Evolutionary conservation across 2,113 vertebrate species (phyloP).

Genomic region (Herpetotheres cachinnans): DNA sequence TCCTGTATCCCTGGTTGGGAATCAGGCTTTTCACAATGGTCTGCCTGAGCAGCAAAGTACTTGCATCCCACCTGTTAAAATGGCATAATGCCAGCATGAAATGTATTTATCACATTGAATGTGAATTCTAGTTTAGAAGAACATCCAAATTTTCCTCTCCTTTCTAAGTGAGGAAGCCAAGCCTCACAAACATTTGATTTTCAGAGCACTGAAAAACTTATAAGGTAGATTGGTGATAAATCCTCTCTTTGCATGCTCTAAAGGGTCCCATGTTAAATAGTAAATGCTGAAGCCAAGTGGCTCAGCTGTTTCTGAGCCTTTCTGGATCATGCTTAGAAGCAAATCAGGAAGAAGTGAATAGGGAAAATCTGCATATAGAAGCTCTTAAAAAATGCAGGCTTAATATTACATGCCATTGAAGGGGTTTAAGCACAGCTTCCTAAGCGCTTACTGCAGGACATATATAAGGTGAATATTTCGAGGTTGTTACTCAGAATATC

Average conservation of each 20-base stretch:
- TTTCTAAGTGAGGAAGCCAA: not conserved
- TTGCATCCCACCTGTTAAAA: not conserved
- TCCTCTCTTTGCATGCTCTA: not conserved
- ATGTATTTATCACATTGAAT: not conserved
- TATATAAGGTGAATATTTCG: not conserved
- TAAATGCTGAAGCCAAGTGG: not conserved
- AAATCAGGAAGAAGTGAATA: not conserved
- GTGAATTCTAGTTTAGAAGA: not conserved
- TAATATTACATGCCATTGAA: not conserved
- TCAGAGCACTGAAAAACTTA: not conserved
- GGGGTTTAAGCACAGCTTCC: not conserved
- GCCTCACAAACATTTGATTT: not conserved
- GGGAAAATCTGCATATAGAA: not conserved
- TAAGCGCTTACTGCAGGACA: not conserved
- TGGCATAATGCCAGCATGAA: not conserved
- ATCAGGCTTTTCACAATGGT: not conserved
- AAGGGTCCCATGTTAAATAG: not conserved
- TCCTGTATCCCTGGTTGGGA: not conserved
- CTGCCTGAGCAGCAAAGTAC: not conserved
- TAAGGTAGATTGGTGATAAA: not conserved
- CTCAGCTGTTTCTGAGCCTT: not conserved
- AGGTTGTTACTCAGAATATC: not conserved
- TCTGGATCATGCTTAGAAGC: not conserved
- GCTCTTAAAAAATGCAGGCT: not conserved
- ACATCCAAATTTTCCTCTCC: not conserved